Conservation (phyloP, 2,888 invertebrate species). For the Physocephala rufipes region DNA sequence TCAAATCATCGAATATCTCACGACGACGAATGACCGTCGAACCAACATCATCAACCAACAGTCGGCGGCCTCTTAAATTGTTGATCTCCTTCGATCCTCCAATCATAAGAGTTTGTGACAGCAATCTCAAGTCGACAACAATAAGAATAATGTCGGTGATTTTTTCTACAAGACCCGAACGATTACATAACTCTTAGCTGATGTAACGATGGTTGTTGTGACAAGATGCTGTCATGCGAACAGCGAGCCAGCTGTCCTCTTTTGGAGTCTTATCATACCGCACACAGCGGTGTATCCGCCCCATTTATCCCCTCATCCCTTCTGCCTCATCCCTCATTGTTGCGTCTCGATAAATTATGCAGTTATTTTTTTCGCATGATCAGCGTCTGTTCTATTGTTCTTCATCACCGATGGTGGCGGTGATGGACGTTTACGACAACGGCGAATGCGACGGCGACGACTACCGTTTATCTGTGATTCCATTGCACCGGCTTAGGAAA, state of each 20-base stretch:
- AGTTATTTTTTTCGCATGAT: conserved; percentile 12
- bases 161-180: conserved; percentile 13
- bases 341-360: conserved; percentile 34
- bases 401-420: conserved; percentile 8
- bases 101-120: background rate
- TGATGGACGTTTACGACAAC: background rate
- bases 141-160: too few species aligned
- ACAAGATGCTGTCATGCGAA: conserved; percentile 33
- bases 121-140: background rate
- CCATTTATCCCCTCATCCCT: background rate
- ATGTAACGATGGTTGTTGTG: conserved; percentile 12
- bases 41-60: background rate
- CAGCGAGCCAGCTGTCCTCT: background rate
- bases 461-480: conserved; percentile 6
- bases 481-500: conserved; percentile 20
- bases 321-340: background rate
- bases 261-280: background rate
- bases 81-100: background rate
- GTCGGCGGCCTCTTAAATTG: background rate
- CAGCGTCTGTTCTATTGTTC: conserved; percentile 9
- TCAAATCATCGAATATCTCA: background rate
- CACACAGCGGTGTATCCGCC: background rate
- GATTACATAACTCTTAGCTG: conserved; percentile 2
- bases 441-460: too few species aligned
- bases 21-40: background rate